phyloP scores from a whole-genome alignment of 2,797 vertebrate genomes.

The Lepus townsendii region DNA sequence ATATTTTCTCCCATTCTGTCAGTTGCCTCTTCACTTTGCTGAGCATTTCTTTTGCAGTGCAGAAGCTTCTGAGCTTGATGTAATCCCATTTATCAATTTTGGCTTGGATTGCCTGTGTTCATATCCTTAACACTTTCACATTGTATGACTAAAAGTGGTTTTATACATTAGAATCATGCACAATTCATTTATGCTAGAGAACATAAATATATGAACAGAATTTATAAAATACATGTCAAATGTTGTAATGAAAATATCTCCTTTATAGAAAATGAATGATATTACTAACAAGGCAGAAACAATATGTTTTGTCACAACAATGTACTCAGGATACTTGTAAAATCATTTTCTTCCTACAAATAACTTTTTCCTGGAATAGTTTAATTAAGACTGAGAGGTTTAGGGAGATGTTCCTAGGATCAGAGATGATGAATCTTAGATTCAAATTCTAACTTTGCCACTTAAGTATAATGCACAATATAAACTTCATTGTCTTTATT shows the following conservation, averaged over 20 bases:
- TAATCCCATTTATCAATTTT: too few species aligned
- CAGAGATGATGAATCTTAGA: neutral
- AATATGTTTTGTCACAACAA: neutral
- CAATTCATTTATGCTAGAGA: conserved; percentile 63
- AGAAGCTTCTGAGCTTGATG: too few species aligned
- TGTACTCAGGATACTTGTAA: neutral
- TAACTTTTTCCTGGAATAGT: neutral
- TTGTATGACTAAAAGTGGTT: conserved; percentile 42
- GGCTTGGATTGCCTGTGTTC: too few species aligned
- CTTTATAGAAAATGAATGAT: neutral
- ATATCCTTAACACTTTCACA: neutral
- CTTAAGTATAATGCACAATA: neutral
- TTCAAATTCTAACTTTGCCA: conserved; percentile 34
- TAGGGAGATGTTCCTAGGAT: neutral
- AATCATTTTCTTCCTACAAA: neutral
- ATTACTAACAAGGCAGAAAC: neutral
- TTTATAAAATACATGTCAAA: conserved; percentile 48
- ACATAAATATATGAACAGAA: neutral
- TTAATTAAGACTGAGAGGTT: neutral
- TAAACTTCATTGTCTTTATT: neutral
- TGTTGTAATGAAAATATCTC: conserved; percentile 50
- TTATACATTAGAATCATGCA: conserved; percentile 14
- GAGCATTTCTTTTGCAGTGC: too few species aligned
- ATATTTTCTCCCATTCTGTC: too few species aligned
- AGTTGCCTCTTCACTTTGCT: too few species aligned